These are phyloP conservation scores for Archips crataeganus DNA, from an alignment of 2,888 invertebrate genomes.

Conservation along the genomic window DNA sequence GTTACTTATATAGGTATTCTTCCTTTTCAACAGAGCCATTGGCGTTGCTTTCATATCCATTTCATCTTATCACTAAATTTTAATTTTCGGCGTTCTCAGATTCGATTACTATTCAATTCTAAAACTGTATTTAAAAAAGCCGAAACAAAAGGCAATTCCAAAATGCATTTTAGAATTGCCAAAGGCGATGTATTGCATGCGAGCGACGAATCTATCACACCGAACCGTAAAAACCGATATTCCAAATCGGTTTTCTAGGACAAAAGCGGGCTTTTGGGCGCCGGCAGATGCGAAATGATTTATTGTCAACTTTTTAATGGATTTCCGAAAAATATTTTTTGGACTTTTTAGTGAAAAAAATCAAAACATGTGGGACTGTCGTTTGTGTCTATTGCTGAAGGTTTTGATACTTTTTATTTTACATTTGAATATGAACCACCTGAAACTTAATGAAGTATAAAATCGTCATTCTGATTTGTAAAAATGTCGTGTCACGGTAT, in stretches of 20 bases:
- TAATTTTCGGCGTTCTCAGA: background rate
- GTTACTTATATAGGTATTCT: background rate
- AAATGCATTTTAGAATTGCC: slow-evolving; percentile 26
- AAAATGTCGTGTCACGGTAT: too few species aligned
- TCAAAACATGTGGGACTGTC: slow-evolving; percentile 74
- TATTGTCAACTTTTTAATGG: slow-evolving; percentile 79
- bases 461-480: too few species aligned
- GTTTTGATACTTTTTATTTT: background rate
- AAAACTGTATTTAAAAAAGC: background rate
- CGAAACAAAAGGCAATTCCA: slow-evolving; percentile 23
- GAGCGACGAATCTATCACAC: slow-evolving; percentile 57
- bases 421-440: background rate
- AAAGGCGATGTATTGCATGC: slow-evolving; percentile 45
- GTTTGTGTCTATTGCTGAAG: slow-evolving; percentile 48
- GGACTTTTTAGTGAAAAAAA: slow-evolving; percentile 70
- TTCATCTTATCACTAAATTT: too few species aligned
- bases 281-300: slow-evolving; percentile 79
- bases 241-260: slow-evolving; percentile 56
- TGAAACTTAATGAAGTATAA: too few species aligned
- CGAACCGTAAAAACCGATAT: slow-evolving; percentile 50
- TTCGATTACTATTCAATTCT: background rate
- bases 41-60: too few species aligned
- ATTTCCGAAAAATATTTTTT: slow-evolving; percentile 76
- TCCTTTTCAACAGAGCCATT: background rate
- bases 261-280: slow-evolving; percentile 58